These are phyloP conservation scores for Theocolax elegans DNA, from an alignment of 1,140 invertebrate species.

Conservation along the genomic window DNA sequence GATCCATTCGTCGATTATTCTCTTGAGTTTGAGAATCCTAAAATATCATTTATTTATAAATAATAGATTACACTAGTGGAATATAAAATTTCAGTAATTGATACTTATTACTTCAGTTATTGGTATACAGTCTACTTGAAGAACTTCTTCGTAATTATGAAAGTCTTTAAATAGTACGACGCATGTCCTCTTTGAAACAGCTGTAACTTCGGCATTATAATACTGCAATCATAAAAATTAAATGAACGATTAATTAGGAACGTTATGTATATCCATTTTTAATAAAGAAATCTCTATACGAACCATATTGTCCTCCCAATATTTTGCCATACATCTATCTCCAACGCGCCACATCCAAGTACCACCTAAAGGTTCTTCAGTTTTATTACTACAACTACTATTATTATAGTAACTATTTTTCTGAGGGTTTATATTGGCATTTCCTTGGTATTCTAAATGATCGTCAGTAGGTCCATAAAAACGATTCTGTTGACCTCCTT, in stretches of 20 bases:
- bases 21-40: slow-evolving; percentile 46
- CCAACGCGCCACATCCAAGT: slow-evolving; percentile 78
- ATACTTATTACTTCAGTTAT: slow-evolving; percentile 66
- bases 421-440: slow-evolving; percentile 45
- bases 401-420: slow-evolving; percentile 53
- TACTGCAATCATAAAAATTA: slow-evolving; percentile 72
- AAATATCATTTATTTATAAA: slow-evolving; percentile 13
- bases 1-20: slow-evolving; percentile 50
- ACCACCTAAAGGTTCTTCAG: slow-evolving; percentile 45
- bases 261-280: background rate
- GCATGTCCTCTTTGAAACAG: slow-evolving; percentile 80
- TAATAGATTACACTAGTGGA: background rate
- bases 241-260: no score
- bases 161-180: slow-evolving; percentile 89
- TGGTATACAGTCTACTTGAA: slow-evolving; percentile 81
- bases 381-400: slow-evolving; percentile 44
- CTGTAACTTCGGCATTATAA: slow-evolving; percentile 86
- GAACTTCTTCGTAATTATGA: slow-evolving; percentile 89
- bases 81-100: no score
- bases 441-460: slow-evolving; percentile 40
- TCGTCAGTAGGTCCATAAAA: slow-evolving; percentile 45
- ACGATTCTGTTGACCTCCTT: slow-evolving; percentile 49
- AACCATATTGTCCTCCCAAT: slow-evolving; percentile 92
- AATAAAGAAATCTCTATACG: slow-evolving; percentile 6
- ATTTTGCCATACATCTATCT: slow-evolving; percentile 87